Percentiles rank a stretch among this genome's conserved stretches.
Conservation (phyloP, 2,797 vertebrate genomes). For the Novumbra hubbsi region DNA sequence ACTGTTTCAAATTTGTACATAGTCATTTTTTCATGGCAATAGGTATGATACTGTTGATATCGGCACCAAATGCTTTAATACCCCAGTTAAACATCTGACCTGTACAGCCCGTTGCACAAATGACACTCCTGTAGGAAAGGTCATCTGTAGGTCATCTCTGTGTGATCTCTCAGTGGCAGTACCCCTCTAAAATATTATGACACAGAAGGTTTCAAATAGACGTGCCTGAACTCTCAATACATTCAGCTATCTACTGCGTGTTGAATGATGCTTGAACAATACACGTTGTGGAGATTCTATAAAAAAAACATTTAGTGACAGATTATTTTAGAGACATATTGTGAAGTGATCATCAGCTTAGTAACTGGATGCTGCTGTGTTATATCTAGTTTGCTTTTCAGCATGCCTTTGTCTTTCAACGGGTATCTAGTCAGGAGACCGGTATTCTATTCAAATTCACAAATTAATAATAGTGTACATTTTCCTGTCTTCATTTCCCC, state of each 20-base stretch:
- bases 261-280: no score
- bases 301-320: background rate
- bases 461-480: background rate
- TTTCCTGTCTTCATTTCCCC: background rate
- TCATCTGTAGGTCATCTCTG: background rate
- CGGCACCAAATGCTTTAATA: background rate
- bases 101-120: background rate
- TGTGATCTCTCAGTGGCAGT: background rate
- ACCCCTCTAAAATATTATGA: background rate
- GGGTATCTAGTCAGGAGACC: slow-evolving; percentile 1
- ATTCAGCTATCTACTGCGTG: no score
- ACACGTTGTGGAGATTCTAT: no score
- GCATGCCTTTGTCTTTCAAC: background rate
- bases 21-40: background rate
- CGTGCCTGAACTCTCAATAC: background rate
- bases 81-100: background rate
- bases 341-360: background rate
- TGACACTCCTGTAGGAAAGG: background rate
- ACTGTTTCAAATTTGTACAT: background rate
- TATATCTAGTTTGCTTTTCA: background rate
- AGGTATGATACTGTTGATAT: background rate
- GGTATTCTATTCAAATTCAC: background rate
- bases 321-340: background rate
- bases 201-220: background rate
- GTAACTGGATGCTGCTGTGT: background rate